phyloP scores from a whole-genome alignment of 2,888 invertebrate species.

The Macrosoma leucophasiata region DNA sequence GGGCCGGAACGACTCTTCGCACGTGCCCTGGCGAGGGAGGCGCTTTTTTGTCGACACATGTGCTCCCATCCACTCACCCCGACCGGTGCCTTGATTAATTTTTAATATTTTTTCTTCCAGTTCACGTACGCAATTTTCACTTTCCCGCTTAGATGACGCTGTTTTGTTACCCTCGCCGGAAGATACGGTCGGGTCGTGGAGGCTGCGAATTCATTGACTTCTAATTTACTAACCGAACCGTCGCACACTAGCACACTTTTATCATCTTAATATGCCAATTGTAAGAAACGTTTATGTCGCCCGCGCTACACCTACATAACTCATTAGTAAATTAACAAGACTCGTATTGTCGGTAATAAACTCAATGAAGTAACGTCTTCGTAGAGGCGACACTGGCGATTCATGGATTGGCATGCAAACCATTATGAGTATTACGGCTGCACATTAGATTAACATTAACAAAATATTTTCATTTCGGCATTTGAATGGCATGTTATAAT shows the following conservation, averaged over 20 bases:
- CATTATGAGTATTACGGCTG: neutral
- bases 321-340: slow-evolving; percentile 73
- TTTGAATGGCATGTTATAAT: neutral
- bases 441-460: neutral
- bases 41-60: slow-evolving; percentile 74
- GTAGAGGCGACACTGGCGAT: slow-evolving; percentile 34
- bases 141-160: slow-evolving; percentile 54
- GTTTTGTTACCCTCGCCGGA: slow-evolving; percentile 28
- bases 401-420: too few species aligned
- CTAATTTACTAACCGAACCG: slow-evolving; percentile 31
- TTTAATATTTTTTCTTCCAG: slow-evolving; percentile 75
- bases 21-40: slow-evolving; percentile 65
- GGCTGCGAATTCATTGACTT: slow-evolving; percentile 41
- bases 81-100: slow-evolving; percentile 65
- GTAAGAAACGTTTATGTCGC: slow-evolving; percentile 60
- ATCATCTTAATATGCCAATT: slow-evolving; percentile 54
- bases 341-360: slow-evolving; percentile 67
- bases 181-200: slow-evolving; percentile 37
- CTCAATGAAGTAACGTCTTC: slow-evolving; percentile 41
- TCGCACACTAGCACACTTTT: slow-evolving; percentile 38
- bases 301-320: slow-evolving; percentile 73
- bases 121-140: slow-evolving; percentile 76
- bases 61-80: slow-evolving; percentile 47
- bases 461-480: too few species aligned
- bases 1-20: slow-evolving; percentile 66